phyloP scores from a whole-genome alignment of 2,113 vertebrate species.

The Tenrec ecaudatus region DNA sequence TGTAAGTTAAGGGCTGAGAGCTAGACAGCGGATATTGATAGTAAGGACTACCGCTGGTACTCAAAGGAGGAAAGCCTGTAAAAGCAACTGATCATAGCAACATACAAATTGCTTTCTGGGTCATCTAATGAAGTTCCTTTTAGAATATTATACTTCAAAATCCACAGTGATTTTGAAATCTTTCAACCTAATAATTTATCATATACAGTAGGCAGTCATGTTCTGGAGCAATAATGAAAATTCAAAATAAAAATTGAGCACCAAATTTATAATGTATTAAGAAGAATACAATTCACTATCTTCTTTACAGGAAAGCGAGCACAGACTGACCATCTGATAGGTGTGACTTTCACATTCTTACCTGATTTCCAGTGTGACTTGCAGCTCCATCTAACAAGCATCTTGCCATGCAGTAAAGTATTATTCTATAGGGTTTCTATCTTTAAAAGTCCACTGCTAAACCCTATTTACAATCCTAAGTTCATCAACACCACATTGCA shows the following conservation, averaged over 20 bases:
- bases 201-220: background rate
- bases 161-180: background rate
- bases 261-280: background rate
- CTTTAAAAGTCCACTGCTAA: constrained; percentile 6
- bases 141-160: background rate
- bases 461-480: background rate
- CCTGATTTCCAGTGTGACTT: background rate
- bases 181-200: background rate
- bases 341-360: background rate
- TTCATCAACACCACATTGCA: background rate
- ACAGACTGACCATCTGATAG: too few species aligned
- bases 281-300: background rate
- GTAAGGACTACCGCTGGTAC: too few species aligned
- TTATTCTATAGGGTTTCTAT: background rate
- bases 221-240: constrained; percentile 48
- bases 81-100: background rate
- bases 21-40: background rate
- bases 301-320: background rate
- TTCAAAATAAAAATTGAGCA: background rate
- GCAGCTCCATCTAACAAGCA: background rate
- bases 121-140: background rate
- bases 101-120: background rate
- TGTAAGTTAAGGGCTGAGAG: background rate
- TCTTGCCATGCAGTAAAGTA: background rate
- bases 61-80: background rate